A percentile compares a stretch with the other conserved stretches of the same genome.
Conservation (phyloP, 2,113 vertebrate species). For the Corvus cornix region DNA sequence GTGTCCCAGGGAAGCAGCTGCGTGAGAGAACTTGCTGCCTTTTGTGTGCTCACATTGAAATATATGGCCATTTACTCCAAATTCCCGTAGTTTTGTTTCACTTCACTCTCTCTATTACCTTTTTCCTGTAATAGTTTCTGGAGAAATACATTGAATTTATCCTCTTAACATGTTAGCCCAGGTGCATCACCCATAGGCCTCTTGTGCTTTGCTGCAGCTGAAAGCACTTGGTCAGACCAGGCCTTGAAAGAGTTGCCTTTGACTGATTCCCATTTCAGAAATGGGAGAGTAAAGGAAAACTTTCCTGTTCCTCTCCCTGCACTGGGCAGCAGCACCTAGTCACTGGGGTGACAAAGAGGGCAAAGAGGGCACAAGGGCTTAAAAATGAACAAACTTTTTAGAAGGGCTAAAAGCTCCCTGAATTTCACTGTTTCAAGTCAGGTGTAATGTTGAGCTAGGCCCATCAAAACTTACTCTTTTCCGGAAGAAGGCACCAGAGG, state of each 20-base stretch:
- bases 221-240: neutral
- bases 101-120: neutral
- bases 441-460: rapidly evolving
- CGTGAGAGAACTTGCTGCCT: neutral
- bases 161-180: neutral
- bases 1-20: neutral
- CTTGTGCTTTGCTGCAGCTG: neutral
- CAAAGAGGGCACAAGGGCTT: neutral
- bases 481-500: neutral
- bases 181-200: rapidly evolving
- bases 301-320: neutral
- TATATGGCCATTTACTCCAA: neutral
- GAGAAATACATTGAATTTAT: neutral
- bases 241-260: neutral
- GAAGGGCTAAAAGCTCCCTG: neutral
- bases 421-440: neutral
- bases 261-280: neutral
- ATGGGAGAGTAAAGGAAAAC: neutral
- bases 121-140: neutral
- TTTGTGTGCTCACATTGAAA: neutral
- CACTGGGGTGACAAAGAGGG: neutral
- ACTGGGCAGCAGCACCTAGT: neutral
- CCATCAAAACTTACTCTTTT: neutral
- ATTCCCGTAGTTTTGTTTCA: neutral
- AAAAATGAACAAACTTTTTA: neutral